Evolutionary conservation across 1,140 invertebrate genomes (phyloP), one percentile per base, ranked within the genome.

Genomic region (Lutraria rhynchaena): DNA sequence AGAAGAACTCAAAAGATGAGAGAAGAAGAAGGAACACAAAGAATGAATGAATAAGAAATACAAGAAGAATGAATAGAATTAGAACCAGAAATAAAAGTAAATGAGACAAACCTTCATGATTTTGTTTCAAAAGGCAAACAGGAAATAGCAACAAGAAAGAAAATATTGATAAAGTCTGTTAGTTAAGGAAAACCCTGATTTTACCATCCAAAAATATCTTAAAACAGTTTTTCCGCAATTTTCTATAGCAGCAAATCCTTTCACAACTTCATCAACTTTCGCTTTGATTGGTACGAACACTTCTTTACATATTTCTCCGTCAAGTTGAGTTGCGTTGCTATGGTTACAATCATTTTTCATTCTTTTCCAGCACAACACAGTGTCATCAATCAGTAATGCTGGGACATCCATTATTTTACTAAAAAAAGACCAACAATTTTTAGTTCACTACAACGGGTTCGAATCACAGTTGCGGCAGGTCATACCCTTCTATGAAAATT

Each of bases 141-240:
- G n/a, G n/a, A n/a, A n/a, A n/a, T n/a, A n/a, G n/a, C n/a, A n/a
- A n/a, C n/a, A n/a, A n/a, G n/a, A n/a, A n/a, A n/a, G n/a, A n/a
- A n/a, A n/a, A n/a, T n/a, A n/a, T n/a, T n/a, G n/a, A n/a, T n/a
- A n/a, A n/a, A n/a, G n/a, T n/a, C n/a, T n/a, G n/a, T n/a, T n/a
- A n/a, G n/a, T n/a, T n/a, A n/a, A n/a, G n/a, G n/a, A n/a, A n/a
- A n/a, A n/a, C n/a, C n/a, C n/a, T n/a, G n/a, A n/a, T n/a, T 17
- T 55, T 71, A 71, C 69, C 49, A 19, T 13, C 69, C 69, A 71
- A 27, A 27, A 35, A 29, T 53, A 71, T 35, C 51, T 55, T 44
- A 71, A n/a, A 15, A 53, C 51, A 35, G 69, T 71, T 55, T 44
- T 55, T 55, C 69, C 69, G 19, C 49, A 2, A 22, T 71, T 71